A percentile compares a stretch with the other conserved stretches of the same genome.
phyloP scores from a whole-genome alignment of 1,140 invertebrate genomes.

The Brachionus rotundiformis region DNA sequence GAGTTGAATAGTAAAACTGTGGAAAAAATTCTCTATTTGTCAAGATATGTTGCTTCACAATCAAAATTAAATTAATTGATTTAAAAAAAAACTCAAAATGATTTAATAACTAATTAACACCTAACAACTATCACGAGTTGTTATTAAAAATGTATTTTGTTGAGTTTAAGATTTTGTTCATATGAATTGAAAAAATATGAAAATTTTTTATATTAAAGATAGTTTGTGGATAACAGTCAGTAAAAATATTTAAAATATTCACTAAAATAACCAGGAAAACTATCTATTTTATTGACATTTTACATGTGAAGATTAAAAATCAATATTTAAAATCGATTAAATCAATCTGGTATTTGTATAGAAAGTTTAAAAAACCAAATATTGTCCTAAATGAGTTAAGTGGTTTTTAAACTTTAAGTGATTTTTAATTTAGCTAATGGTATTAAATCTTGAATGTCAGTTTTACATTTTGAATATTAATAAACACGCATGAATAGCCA shows the following conservation, averaged over 20 bases:
- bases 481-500: neutral
- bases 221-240: neutral
- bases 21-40: neutral
- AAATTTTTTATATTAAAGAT: neutral
- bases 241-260: slow-evolving; percentile 11
- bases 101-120: slow-evolving; percentile 46
- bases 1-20: neutral
- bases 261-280: neutral
- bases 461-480: slow-evolving; percentile 12
- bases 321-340: slow-evolving; percentile 8
- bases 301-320: slow-evolving; percentile 4
- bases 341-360: neutral
- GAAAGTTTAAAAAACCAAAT: neutral
- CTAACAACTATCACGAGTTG: neutral
- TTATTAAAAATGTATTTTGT: neutral
- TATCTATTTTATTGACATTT: slow-evolving; percentile 16
- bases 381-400: neutral
- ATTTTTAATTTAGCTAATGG: neutral
- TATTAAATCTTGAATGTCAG: neutral
- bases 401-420: neutral
- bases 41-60: slow-evolving; percentile 25
- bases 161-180: too few relatives aligned
- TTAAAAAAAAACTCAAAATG: neutral
- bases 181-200: neutral
- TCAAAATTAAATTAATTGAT: slow-evolving; percentile 1